These are phyloP conservation scores for Emys orbicularis DNA, from an alignment of 2,797 vertebrate species.

Conservation along the genomic window DNA sequence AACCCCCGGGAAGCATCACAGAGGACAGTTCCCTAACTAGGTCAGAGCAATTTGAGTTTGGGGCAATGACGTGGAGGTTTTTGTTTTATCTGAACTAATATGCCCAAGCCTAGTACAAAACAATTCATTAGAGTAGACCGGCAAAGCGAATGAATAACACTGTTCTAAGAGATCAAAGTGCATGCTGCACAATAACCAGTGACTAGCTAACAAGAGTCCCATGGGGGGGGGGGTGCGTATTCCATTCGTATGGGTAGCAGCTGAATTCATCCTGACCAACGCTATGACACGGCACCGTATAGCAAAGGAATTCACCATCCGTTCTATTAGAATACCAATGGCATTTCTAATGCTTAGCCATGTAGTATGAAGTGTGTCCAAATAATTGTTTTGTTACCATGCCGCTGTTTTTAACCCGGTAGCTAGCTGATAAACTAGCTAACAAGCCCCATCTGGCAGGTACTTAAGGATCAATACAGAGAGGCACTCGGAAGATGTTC, in stretches of 20 bases:
- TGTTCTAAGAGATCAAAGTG: conserved; percentile 42
- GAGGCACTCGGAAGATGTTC: not conserved
- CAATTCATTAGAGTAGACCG: not conserved
- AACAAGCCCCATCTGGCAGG: not conserved
- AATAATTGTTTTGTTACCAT: not conserved
- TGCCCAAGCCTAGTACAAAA: not conserved
- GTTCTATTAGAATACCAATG: conserved; percentile 19
- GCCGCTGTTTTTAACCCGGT: not conserved
- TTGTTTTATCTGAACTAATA: not conserved
- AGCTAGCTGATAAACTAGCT: not conserved
- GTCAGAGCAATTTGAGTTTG: not conserved
- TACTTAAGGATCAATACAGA: not conserved
- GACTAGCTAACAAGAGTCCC: not conserved
- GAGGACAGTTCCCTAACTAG: not conserved
- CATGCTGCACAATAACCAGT: not conserved
- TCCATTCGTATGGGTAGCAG: not conserved
- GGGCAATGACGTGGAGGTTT: not conserved
- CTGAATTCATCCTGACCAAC: conserved; percentile 30
- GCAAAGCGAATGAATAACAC: not conserved
- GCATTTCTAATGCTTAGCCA: conserved; percentile 44
- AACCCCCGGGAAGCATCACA: not conserved
- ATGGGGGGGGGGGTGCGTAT: not conserved
- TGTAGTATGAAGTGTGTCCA: not conserved
- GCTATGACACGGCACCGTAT: not conserved
- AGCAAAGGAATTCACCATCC: not conserved